Base-by-base conservation (phyloP, 1,140 invertebrate species). In the Drosophila kepulauana region DNA sequence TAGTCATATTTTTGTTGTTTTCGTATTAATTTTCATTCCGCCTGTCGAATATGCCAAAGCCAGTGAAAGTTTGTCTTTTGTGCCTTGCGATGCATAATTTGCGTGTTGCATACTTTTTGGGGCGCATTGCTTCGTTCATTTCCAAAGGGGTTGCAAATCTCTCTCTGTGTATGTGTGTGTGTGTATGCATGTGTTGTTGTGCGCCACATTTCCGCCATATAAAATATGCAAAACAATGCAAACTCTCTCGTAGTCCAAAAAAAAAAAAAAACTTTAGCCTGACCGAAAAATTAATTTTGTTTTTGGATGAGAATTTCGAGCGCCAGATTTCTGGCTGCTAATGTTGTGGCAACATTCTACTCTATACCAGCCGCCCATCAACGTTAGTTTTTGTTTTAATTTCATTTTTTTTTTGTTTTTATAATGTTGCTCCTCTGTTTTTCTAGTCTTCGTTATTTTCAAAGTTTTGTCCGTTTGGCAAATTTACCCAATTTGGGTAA, bases 181-280 rank as follows among this genome's bases (percentile, higher is more conserved):
- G 25, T 62, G 45, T 78, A 28, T 52, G 65, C 33, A 69, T 76
- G 58, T 59, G 30, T 74, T 67, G 70, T 66, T 68, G 71, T 68
- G 71, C 30, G 71, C 71, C 66, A 82, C 82, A 87, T 86, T 88
- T 89, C 78, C 81, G 84, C 80, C 56, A 61, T 75, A 88, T 87
- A 89, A 88, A 88, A 88, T 88, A 88, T 88, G 84, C 84, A 88
- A 89, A 88, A 89, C 80, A 88, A 88, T 81, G 85, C 85, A 84
- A 78, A 78, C 84, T 81, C 84, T 80, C 62, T 51, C 73, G 70
- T 64, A 75, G 80, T 66, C 41, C n/a, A n/a, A 63, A 65, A 67
- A 73, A 87, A 87, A 69, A 70, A 58, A 62, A 64, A 77, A 87
- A 87, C 73, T 88, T 88, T 80, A 15, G 58, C 78, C 64, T 69